Base-by-base conservation (phyloP, 2,888 invertebrate genomes). In the Dione vanillae region DNA sequence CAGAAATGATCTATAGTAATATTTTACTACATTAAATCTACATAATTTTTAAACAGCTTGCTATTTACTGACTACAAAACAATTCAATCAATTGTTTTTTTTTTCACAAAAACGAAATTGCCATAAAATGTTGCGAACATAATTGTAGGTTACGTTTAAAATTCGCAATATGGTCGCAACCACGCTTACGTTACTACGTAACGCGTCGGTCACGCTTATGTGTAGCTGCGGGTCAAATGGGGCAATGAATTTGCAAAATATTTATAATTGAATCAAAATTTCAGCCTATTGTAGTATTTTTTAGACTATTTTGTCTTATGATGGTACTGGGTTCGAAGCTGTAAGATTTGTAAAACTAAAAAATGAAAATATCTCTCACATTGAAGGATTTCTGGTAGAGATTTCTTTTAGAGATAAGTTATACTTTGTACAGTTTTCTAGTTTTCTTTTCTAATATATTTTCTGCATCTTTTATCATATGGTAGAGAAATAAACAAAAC, bases 211-310 rank as follows among this genome's bases (percentile, higher is more conserved):
- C 68, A 67, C 58, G 61, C 68, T 62, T 19, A 54, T 56, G 27
- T 69, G 70, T 64, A 58, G 49, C 49, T 20, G 58, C 70, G 67
- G 67, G 70, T 67, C 64, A 58, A 67, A 65, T 72, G 70, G 67
- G 51, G 67, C 49, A 72, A 72, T 47, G 58, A 41, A 41, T 72
- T 72, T 65, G 64, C 70, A 67, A 72, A 72, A 64, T 67, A 35
- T 51, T 65, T 56, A 52, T 27, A 70, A 64, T 70, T 56, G 45
- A 43, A 61, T 6, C n/a, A 61, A 43, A 61, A 61, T n/a, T 14
- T n/a, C 10, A 9, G 27, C 45, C 61, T 45, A 11, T 45, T 59
- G 20, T 61, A 27, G 27, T 27, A 10, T 61, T 43, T 43, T 9
- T 43, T 10, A 59, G 19, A 61, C 8, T 1, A n/a, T n/a, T 43